Conservation (phyloP, 2,797 vertebrate species). For the Manis crassicaudata region DNA sequence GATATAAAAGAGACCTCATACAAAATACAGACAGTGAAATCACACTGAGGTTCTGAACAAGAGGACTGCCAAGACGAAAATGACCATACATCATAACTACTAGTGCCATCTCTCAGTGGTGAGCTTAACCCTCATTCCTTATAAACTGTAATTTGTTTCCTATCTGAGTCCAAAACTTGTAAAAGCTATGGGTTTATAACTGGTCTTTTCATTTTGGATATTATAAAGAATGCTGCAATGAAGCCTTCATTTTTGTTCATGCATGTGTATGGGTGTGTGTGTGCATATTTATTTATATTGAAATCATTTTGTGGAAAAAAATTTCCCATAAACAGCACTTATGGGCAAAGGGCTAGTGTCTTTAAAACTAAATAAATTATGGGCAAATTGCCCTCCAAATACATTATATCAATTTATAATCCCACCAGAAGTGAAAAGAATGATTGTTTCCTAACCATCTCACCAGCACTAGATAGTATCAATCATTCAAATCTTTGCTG, state of each 20-base stretch:
- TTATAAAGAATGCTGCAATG: not conserved
- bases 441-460: not conserved
- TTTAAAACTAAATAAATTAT: slow-evolving; percentile 36
- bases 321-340: not conserved
- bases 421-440: not conserved
- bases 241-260: not conserved
- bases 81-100: not conserved
- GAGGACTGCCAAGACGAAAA: not conserved
- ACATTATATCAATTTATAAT: not conserved
- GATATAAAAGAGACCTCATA: not conserved
- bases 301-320: not conserved
- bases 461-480: not conserved
- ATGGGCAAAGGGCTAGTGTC: not conserved
- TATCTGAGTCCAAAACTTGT: not conserved
- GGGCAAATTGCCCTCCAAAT: not conserved
- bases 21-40: not conserved
- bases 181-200: not conserved
- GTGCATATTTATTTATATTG: not conserved
- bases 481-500: not conserved
- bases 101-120: not conserved
- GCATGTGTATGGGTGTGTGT: not conserved
- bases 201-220: not conserved
- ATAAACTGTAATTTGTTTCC: not conserved
- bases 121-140: not conserved
- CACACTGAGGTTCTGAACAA: not conserved